Evolutionary conservation across 2,888 invertebrate genomes (phyloP), one percentile per base, ranked within the genome.

Genomic region (Calliscelio sp.): DNA sequence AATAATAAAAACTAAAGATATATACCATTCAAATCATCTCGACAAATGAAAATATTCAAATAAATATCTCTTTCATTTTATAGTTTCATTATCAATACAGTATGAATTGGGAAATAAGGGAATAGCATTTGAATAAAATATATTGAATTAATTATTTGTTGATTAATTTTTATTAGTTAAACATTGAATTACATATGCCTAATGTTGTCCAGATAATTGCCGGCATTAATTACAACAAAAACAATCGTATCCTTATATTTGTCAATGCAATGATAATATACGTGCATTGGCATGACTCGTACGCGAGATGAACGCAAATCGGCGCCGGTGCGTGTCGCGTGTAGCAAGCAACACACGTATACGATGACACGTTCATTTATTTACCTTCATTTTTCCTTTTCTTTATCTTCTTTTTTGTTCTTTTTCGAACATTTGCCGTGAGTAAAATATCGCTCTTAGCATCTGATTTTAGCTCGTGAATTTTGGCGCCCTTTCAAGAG

Each of bases 401-500:
- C 4, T 20, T 59, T n/a, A n/a, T 49, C 18, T 55, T 41, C 41
- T 57, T 71, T 35, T 49, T 32, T 68, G 51, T 59, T 55, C 32
- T 66, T 65, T 65, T 18, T 32, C 20, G 57, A 51, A 38, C 73
- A 70, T 77, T 68, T 61, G 44, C 53, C 55, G 53, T 25, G 66
- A 68, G 68, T 83, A 66, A 83, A 74, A 74, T 68, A 79, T 82
- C 55, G 22, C 28, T 32, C 24, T 49, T 51, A 24, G 65, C 49
- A 11, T 74, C 73, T 53, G 74, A 63, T 74, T 84, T 79, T 79
- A 79, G 74, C 59, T 46, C 68, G 51, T 49, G 74, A 66, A 82
- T 79, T 78, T 73, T 83, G 83, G 83, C 83, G 83, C 83, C 83
- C 73, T 74, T 78, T 78, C 83, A 83, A 78, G 63, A 55, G 32